Percentiles rank a stretch among this genome's conserved stretches.
These are phyloP conservation scores for Salvelinus sp. DNA, from an alignment of 2,113 vertebrate species.

Conservation along the genomic window DNA sequence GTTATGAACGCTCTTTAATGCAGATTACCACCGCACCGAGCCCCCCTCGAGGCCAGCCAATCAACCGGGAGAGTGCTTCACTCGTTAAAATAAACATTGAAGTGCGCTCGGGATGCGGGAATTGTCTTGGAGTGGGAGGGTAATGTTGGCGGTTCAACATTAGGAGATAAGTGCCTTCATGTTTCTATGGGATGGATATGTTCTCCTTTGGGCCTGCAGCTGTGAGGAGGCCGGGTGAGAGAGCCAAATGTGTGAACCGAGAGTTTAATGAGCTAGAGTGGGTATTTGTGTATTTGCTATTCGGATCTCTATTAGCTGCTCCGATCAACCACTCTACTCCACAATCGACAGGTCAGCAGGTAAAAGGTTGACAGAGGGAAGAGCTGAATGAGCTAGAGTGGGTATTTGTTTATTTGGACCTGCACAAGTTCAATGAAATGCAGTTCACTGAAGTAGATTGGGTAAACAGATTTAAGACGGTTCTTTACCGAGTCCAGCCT, in stretches of 20 bases:
- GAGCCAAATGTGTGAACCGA: neutral
- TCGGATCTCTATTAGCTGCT: neutral
- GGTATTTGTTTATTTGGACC: neutral
- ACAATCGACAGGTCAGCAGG: neutral
- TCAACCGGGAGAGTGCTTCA: constrained; percentile 23
- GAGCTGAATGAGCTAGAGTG: neutral
- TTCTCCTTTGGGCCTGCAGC: neutral
- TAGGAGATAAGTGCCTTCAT: neutral
- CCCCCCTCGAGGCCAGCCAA: constrained; percentile 16
- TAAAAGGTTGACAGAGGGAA: too few species aligned
- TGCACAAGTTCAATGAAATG: neutral
- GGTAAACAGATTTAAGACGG: neutral
- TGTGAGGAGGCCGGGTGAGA: constrained; percentile 11
- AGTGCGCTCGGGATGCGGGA: neutral
- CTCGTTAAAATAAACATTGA: constrained; percentile 34
- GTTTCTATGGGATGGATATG: neutral
- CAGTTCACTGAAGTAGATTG: neutral
- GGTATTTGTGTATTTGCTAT: neutral
- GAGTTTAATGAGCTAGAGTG: neutral
- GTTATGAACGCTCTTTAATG: constrained; percentile 36
- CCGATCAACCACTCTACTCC: neutral
- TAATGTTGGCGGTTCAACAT: constrained; percentile 3
- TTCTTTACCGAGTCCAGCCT: constrained; percentile 93
- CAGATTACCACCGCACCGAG: constrained; percentile 17
- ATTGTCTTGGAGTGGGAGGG: constrained; percentile 18